These are phyloP conservation scores for Hedychridium roseum DNA, from an alignment of 2,888 invertebrate genomes.

Conservation along the genomic window DNA sequence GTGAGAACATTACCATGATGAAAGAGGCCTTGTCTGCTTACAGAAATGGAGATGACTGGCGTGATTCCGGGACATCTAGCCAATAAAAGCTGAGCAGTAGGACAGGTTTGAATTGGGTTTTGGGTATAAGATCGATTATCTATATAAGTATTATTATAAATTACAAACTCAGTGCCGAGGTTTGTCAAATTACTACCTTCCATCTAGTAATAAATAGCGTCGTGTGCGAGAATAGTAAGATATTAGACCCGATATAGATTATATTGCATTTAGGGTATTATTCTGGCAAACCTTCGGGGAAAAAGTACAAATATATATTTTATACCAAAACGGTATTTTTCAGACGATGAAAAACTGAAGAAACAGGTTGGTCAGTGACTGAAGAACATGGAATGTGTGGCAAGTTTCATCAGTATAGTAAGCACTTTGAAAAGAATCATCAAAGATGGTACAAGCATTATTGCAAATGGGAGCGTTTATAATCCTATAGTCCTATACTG, in stretches of 20 bases:
- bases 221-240: neutral
- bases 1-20: too few species aligned
- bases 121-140: conserved; percentile 51
- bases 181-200: conserved; percentile 27
- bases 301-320: too few species aligned
- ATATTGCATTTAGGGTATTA: neutral
- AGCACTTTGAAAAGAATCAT: neutral
- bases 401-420: neutral
- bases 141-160: conserved; percentile 32
- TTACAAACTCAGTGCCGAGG: conserved; percentile 18
- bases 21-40: conserved; percentile 28
- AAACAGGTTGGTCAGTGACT: too few species aligned
- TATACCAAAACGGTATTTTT: too few species aligned
- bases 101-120: conserved; percentile 56
- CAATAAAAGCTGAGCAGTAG: conserved; percentile 45
- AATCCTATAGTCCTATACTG: too few species aligned
- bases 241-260: neutral
- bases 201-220: neutral
- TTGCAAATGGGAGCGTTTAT: neutral
- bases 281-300: neutral
- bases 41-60: conserved; percentile 53
- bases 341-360: too few species aligned
- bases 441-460: too few species aligned
- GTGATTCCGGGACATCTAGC: conserved; percentile 49
- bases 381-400: too few species aligned